phyloP scores from a whole-genome alignment of 2,797 vertebrate species.

The Crax fasciolata region DNA sequence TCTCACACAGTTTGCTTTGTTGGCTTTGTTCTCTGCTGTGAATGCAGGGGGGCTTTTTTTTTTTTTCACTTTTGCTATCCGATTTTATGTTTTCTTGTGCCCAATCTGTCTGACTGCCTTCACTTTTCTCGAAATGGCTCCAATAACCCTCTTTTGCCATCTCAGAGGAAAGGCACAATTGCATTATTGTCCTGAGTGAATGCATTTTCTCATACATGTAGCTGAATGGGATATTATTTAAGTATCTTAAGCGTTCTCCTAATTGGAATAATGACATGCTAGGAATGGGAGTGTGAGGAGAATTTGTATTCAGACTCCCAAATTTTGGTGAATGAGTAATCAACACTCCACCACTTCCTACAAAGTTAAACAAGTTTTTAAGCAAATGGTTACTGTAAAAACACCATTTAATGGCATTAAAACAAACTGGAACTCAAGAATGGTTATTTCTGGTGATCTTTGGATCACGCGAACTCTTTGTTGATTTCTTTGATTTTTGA shows the following conservation, averaged over 20 bases:
- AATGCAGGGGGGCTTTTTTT: not conserved
- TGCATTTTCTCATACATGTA: conserved; percentile 34
- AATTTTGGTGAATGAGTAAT: conserved; percentile 57
- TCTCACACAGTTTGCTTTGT: not conserved
- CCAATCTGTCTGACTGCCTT: not conserved
- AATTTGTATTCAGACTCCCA: conserved; percentile 20
- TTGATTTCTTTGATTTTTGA: not conserved
- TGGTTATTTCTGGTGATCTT: not conserved
- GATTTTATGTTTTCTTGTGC: not conserved
- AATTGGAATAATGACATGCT: conserved; percentile 6
- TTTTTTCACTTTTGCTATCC: not conserved
- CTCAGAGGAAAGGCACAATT: conserved; percentile 38
- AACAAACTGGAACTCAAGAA: not conserved
- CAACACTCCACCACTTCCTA: conserved; percentile 19
- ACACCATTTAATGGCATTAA: not conserved
- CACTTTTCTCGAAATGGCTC: conserved; percentile 20
- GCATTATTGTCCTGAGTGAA: conserved; percentile 47
- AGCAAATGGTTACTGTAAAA: conserved; percentile 7
- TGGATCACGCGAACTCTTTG: not conserved
- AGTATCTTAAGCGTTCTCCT: conserved; percentile 37
- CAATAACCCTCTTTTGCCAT: not conserved
- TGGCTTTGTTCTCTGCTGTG: not conserved
- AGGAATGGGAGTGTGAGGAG: not conserved
- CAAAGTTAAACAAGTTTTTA: conserved; percentile 1
- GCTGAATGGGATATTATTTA: conserved; percentile 48